Evolutionary conservation across 2,888 invertebrate species (phyloP).

Genomic region (Drosophila dives): DNA sequence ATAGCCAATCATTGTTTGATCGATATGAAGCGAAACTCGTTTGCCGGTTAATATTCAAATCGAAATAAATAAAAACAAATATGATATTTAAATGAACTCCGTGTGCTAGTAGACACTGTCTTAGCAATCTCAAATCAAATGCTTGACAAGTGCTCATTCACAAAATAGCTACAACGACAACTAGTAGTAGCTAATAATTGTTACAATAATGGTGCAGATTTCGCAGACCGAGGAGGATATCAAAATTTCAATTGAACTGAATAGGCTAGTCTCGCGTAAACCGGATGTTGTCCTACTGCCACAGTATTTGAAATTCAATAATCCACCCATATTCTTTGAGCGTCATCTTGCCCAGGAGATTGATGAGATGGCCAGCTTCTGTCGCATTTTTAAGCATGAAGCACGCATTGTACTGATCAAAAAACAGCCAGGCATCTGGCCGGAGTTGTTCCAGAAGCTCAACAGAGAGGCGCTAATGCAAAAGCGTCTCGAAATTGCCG

Average conservation of each 20-base stretch:
- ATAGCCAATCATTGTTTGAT: conserved; percentile 76
- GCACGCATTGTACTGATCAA: conserved; percentile 83
- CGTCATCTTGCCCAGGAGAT: conserved; percentile 83
- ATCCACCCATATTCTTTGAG: conserved; percentile 84
- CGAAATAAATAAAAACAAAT: conserved; percentile 62
- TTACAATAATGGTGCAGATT: conserved; percentile 80
- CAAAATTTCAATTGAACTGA: conserved; percentile 83
- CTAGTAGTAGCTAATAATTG: conserved; percentile 13
- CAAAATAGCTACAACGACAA: conserved; percentile 44
- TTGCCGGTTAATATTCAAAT: conserved; percentile 77
- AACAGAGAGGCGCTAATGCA: conserved; percentile 78
- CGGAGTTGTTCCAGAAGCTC: conserved; percentile 81
- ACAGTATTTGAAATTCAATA: conserved; percentile 83
- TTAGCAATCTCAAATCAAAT: conserved; percentile 35
- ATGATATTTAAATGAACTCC: conserved; percentile 56
- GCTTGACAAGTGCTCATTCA: conserved; percentile 38
- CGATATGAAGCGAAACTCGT: conserved; percentile 59
- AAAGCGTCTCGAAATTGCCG: conserved; percentile 82
- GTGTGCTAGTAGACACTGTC: conserved; percentile 53
- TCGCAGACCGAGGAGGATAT: conserved; percentile 84
- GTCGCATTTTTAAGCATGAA: conserved; percentile 83
- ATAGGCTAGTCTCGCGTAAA: conserved; percentile 79
- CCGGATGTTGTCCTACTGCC: conserved; percentile 83
- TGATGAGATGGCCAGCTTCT: conserved; percentile 83
- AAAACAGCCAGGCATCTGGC: conserved; percentile 82